These are phyloP conservation scores for Holothuria glaberrima DNA, from an alignment of 35 echinoderm and acorn worm genomes.

Conservation along the genomic window DNA sequence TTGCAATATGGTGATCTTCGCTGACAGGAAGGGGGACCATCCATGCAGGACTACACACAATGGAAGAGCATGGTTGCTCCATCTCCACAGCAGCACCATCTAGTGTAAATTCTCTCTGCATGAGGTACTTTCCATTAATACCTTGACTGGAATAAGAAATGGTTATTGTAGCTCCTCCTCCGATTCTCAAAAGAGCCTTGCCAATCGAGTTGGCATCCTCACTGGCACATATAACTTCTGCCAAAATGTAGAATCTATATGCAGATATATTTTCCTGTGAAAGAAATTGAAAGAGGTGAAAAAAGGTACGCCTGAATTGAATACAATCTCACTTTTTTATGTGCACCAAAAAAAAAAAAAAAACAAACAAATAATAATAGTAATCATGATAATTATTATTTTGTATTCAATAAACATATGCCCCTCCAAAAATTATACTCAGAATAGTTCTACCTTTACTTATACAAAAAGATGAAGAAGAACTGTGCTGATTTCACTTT, in stretches of 20 bases:
- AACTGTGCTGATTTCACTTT: too few relatives aligned
- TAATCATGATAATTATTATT: too few relatives aligned
- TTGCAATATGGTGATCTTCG: conserved; percentile 4
- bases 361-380: too few relatives aligned
- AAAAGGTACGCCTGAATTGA: too few relatives aligned
- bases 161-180: background rate
- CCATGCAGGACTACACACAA: conserved; percentile 32
- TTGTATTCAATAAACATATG: too few relatives aligned
- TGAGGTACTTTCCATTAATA: conserved; percentile 14
- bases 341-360: too few relatives aligned
- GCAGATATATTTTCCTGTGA: background rate
- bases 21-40: conserved; percentile 34
- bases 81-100: conserved; percentile 26
- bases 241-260: conserved; percentile 13
- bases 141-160: background rate
- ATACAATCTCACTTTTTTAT: too few relatives aligned
- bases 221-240: background rate
- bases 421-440: too few relatives aligned
- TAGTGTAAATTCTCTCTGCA: background rate
- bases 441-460: too few relatives aligned
- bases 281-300: too few relatives aligned
- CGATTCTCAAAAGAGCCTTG: background rate
- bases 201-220: background rate
- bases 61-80: background rate
- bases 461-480: too few relatives aligned